Evolutionary conservation across 2,113 vertebrate genomes (phyloP).

Genomic region (Chauna torquata): DNA sequence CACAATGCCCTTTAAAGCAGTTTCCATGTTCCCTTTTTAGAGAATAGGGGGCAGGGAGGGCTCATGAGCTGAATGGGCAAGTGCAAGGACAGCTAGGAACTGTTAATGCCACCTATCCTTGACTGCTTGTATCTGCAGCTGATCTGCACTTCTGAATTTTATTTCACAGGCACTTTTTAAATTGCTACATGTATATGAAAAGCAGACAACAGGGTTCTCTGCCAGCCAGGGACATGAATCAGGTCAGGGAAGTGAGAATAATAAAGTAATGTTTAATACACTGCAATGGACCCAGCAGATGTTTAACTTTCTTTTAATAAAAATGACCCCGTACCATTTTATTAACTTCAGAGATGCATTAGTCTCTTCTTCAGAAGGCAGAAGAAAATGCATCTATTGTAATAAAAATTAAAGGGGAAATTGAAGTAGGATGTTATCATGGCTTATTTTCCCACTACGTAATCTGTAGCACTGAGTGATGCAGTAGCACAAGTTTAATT

Average conservation of each 20-base stretch:
- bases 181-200: neutral
- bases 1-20: neutral
- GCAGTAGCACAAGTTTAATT: neutral
- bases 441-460: neutral
- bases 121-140: neutral
- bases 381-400: neutral
- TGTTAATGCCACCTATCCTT: accelerated
- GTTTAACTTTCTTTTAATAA: neutral
- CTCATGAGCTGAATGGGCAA: neutral
- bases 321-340: neutral
- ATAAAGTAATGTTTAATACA: slow-evolving; percentile 21
- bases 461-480: neutral
- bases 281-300: neutral
- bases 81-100: neutral
- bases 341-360: slow-evolving; percentile 11
- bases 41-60: too few species aligned
- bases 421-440: neutral
- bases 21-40: neutral
- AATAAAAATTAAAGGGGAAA: slow-evolving; percentile 29
- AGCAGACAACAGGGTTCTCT: neutral
- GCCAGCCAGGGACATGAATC: neutral
- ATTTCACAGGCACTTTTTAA: neutral
- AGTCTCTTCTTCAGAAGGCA: neutral
- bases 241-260: neutral
- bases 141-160: neutral